These are phyloP conservation scores for Octodonta nipae DNA, from an alignment of 2,888 invertebrate species.

Conservation along the genomic window DNA sequence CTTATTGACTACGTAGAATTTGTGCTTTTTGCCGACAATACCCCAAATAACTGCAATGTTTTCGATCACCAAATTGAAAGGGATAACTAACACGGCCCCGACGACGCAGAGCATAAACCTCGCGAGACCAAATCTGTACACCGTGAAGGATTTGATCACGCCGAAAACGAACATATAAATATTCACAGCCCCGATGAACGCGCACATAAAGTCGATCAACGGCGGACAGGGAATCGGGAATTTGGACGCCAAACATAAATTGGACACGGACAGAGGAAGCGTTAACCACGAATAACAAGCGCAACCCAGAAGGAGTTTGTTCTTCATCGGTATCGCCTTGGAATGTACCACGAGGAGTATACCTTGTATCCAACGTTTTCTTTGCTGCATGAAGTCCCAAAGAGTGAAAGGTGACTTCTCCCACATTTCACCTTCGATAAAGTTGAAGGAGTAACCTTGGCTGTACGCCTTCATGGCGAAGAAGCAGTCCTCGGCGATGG, in stretches of 20 bases:
- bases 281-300: slow-evolving; percentile 95
- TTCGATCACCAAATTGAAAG: slow-evolving; percentile 86
- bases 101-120: slow-evolving; percentile 67
- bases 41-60: slow-evolving; percentile 93
- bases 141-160: slow-evolving; percentile 87
- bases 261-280: slow-evolving; percentile 81
- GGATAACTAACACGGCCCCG: slow-evolving; percentile 81
- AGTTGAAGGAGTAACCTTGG: slow-evolving; percentile 84
- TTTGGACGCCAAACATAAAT: slow-evolving; percentile 63
- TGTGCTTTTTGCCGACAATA: slow-evolving; percentile 84
- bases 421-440: slow-evolving; percentile 97
- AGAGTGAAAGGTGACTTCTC: slow-evolving; percentile 93
- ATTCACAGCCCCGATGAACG: slow-evolving; percentile 84
- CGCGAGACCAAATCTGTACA: slow-evolving; percentile 70
- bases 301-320: slow-evolving; percentile 53
- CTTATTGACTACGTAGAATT: slow-evolving; percentile 94
- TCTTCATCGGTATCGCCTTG: slow-evolving; percentile 61
- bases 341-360: slow-evolving; percentile 81
- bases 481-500: slow-evolving; percentile 95
- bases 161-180: slow-evolving; percentile 97
- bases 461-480: slow-evolving; percentile 91
- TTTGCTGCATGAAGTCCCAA: slow-evolving; percentile 88
- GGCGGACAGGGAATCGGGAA: slow-evolving; percentile 81
- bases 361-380: slow-evolving; percentile 92
- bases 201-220: slow-evolving; percentile 71